phyloP scores from a whole-genome alignment of 2,113 vertebrate genomes.

The Corythaixoides concolor region DNA sequence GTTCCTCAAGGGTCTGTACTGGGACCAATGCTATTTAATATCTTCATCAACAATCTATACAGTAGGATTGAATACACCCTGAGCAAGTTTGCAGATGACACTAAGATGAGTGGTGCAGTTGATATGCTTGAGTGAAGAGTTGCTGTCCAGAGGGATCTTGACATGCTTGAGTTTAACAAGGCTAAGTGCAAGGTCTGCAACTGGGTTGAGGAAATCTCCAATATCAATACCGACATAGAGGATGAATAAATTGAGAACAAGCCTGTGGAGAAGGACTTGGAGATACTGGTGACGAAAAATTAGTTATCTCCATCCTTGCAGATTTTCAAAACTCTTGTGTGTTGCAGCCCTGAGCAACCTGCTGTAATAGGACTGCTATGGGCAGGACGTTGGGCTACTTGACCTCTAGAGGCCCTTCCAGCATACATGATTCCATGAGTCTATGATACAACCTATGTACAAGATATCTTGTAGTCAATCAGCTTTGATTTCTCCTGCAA shows the following conservation, averaged over 20 bases:
- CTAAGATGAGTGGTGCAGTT: neutral
- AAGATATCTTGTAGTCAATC: neutral
- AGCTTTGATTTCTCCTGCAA: neutral
- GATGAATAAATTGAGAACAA: neutral
- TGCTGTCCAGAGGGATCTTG: neutral
- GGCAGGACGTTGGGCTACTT: neutral
- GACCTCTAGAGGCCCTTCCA: neutral
- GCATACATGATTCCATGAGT: neutral
- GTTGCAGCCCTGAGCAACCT: neutral
- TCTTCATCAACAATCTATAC: neutral
- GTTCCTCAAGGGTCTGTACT: neutral
- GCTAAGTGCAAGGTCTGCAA: neutral
- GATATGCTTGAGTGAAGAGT: neutral
- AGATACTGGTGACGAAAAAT: neutral
- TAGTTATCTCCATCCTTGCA: neutral
- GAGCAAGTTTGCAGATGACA: neutral
- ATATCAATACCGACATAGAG: rapidly evolving
- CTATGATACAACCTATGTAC: neutral
- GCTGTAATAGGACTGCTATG: neutral
- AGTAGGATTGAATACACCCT: neutral
- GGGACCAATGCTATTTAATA: neutral
- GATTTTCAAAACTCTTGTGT: neutral
- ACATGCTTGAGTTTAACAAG: neutral
- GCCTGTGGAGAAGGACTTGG: neutral
- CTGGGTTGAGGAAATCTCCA: neutral